Evolutionary conservation across 2,113 vertebrate species (phyloP).

Genomic region (Odontophorus gujanensis): DNA sequence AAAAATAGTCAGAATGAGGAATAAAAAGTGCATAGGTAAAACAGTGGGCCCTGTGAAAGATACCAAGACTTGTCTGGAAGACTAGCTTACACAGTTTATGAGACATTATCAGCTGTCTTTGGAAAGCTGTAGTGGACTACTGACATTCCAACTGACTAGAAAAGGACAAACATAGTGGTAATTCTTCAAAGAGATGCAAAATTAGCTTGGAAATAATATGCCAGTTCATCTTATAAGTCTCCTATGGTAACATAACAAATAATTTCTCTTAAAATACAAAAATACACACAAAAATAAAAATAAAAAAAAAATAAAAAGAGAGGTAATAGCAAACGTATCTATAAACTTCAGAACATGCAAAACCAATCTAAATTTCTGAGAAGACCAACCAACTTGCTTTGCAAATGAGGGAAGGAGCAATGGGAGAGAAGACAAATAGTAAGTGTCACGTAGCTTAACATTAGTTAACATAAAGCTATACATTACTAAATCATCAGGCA

Average conservation of each 20-base stretch:
- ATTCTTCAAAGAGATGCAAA: neutral
- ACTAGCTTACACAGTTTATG: neutral
- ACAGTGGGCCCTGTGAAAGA: neutral
- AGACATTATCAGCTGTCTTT: neutral
- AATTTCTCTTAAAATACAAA: neutral
- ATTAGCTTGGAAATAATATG: neutral
- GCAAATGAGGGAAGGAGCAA: neutral
- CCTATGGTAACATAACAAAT: neutral
- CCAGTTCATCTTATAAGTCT: neutral
- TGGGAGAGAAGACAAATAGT: neutral
- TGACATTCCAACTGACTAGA: neutral
- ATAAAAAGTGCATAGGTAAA: neutral
- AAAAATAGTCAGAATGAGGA: neutral
- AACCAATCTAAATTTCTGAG: neutral
- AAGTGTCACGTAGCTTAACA: neutral
- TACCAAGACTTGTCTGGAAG: neutral
- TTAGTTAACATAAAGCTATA: neutral
- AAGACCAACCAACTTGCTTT: neutral
- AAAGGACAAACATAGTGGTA: neutral
- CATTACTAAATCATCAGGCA: neutral
- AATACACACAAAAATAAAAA: neutral
- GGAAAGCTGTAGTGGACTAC: neutral
- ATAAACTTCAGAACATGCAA: neutral
- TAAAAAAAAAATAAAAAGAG: fast-evolving
- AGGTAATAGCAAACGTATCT: neutral